Conservation (phyloP, 2,888 invertebrate genomes). For the Calliphora vomitoria region DNA sequence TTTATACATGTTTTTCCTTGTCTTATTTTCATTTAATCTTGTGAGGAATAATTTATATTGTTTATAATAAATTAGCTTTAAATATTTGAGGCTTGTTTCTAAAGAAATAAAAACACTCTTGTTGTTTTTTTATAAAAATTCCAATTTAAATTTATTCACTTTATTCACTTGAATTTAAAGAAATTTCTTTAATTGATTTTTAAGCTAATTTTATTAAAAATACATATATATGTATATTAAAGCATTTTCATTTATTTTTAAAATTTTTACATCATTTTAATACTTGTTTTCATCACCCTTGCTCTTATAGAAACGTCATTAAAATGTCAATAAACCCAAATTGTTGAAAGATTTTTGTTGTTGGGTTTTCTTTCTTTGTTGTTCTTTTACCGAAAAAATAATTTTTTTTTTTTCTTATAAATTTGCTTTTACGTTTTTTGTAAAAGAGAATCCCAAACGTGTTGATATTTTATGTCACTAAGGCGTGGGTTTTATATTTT, state of each 20-base stretch:
- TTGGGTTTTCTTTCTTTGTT: background rate
- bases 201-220: constrained; percentile 1
- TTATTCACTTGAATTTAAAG: constrained; percentile 26
- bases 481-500: background rate
- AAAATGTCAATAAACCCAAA: constrained; percentile 63
- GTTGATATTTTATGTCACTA: background rate
- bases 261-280: constrained; percentile 35
- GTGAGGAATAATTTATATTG: constrained; percentile 9
- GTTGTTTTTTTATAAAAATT: constrained; percentile 9
- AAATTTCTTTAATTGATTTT: constrained; percentile 25
- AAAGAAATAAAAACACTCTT: too few relatives aligned
- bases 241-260: background rate
- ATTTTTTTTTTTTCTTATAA: background rate
- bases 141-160: constrained; percentile 11
- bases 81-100: background rate
- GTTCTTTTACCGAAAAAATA: background rate
- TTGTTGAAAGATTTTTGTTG: background rate
- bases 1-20: constrained; percentile 16
- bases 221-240: too few relatives aligned
- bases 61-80: constrained; percentile 45
- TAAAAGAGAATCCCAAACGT: background rate
- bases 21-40: background rate
- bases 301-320: constrained; percentile 33
- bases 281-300: constrained; percentile 12
- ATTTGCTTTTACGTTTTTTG: too few relatives aligned